These are phyloP conservation scores for Mesoligia furuncula DNA, from an alignment of 2,888 invertebrate genomes.

Conservation along the genomic window DNA sequence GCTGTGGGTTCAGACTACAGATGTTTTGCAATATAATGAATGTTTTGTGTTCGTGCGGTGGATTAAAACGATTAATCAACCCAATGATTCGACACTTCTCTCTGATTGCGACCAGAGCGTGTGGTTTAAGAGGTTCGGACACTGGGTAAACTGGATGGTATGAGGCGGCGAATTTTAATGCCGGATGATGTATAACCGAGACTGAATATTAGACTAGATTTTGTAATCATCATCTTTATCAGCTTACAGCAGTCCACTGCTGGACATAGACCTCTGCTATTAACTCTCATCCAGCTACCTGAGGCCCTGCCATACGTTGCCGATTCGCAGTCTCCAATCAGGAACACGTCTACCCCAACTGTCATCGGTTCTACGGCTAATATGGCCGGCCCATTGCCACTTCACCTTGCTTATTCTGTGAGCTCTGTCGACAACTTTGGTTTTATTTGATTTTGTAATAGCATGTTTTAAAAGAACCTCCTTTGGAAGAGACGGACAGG, in stretches of 20 bases:
- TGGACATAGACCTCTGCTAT: no score
- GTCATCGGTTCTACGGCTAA: no score
- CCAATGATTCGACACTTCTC: constrained; percentile 64
- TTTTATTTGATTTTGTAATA: background rate
- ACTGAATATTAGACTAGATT: no score
- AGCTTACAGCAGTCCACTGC: no score
- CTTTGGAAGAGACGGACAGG: background rate
- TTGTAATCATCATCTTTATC: no score
- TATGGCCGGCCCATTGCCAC: no score
- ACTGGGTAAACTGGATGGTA: constrained; percentile 9
- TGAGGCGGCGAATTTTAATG: background rate
- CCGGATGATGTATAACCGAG: background rate
- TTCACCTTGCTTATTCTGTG: no score
- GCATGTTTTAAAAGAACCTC: background rate
- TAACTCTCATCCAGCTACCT: no score
- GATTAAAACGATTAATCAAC: constrained; percentile 67
- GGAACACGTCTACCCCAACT: no score
- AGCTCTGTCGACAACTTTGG: no score
- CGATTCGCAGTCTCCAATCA: no score
- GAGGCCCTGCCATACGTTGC: no score
- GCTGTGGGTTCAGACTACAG: constrained; percentile 41
- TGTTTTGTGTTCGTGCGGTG: constrained; percentile 59
- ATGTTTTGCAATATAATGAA: constrained; percentile 57
- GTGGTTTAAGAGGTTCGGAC: constrained; percentile 37
- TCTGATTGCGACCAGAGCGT: constrained; percentile 56